phyloP scores from a whole-genome alignment of 2,797 vertebrate species.

The Cuniculus paca region DNA sequence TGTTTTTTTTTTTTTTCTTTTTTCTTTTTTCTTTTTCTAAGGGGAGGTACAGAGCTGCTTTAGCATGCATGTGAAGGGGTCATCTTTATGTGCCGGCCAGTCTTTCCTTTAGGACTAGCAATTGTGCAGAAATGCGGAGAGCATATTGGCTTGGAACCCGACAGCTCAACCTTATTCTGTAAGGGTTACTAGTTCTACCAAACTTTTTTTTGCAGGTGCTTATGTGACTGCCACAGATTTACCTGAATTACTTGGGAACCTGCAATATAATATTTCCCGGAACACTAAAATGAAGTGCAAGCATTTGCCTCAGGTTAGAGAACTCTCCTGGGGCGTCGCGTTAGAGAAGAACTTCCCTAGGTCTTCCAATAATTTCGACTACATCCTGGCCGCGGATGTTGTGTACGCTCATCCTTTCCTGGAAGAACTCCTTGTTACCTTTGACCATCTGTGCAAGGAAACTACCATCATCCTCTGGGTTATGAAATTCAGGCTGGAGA shows the following conservation, averaged over 20 bases:
- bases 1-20: neutral
- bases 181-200: slow-evolving; percentile 18
- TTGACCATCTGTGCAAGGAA: slow-evolving; percentile 94
- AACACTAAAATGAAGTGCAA: slow-evolving; percentile 94
- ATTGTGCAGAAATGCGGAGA: neutral
- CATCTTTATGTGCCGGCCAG: neutral
- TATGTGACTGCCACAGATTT: slow-evolving; percentile 96
- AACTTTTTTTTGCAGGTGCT: slow-evolving; percentile 89
- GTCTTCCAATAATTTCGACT: slow-evolving; percentile 92
- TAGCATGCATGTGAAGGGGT: neutral
- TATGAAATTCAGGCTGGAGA: slow-evolving; percentile 96
- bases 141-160: neutral
- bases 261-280: slow-evolving; percentile 92
- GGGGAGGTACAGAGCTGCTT: neutral
- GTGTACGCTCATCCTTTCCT: slow-evolving; percentile 96
- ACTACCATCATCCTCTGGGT: slow-evolving; percentile 96
- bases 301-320: slow-evolving; percentile 93
- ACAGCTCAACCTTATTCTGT: neutral
- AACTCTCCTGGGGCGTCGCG: slow-evolving; percentile 94
- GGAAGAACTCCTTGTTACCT: slow-evolving; percentile 95
- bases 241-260: slow-evolving; percentile 95
- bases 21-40: neutral
- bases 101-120: neutral
- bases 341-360: slow-evolving; percentile 93
- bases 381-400: slow-evolving; percentile 96